Base-by-base conservation (phyloP, 2,888 invertebrate genomes). In the Cacoxenus indagator region DNA sequence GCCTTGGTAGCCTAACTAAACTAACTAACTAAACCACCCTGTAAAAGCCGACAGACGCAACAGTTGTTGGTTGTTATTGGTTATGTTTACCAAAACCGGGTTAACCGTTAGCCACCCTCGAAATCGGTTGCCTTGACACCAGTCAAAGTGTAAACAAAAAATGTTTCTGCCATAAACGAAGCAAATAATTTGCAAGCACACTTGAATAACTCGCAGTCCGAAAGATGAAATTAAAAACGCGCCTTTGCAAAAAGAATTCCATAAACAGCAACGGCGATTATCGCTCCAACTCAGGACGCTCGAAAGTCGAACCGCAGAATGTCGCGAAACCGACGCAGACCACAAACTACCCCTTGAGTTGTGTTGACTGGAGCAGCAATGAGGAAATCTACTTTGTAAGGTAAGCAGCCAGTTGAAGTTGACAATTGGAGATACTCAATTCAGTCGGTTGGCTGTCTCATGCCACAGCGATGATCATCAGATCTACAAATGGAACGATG, bases 301-400 rank as follows among this genome's bases (percentile, higher is more conserved):
- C 55, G 43, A 72, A 66, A 8, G 61, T 59, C 0, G 70, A 70
- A 17, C 27, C 65, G 5, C 68, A 29, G 43, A 55, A 17, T 27
- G 29, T 29, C 1, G 64, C 51, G 4, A 65, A 37, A 4, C 27
- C 48, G 19, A 9, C 46, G 0, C 67, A 64, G 9, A 87, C 64
- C 29, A 29, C 14, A 17, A 89, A 89, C 71, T 94, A 94, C 78
- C 91, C 95, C n/a, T 93, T 96, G 11, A 94, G 95, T 70, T 96
- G 97, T 87, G 93, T 97, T 14, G 95, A 95, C 75, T 99, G 98
- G 98, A 95, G 94, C 86, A 95, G 93, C 77, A 93, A 95, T 29
- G 98, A 98, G 87, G 98, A 98, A 88, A 93, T 97, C 61, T 96
- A 94, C 89, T 96, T 97, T 26, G 94, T 94, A 81, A 94, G 95